Percentiles rank a stretch among this genome's conserved stretches.
Evolutionary conservation across 2,797 vertebrate species (phyloP).

Genomic region (Miichthys miiuy): DNA sequence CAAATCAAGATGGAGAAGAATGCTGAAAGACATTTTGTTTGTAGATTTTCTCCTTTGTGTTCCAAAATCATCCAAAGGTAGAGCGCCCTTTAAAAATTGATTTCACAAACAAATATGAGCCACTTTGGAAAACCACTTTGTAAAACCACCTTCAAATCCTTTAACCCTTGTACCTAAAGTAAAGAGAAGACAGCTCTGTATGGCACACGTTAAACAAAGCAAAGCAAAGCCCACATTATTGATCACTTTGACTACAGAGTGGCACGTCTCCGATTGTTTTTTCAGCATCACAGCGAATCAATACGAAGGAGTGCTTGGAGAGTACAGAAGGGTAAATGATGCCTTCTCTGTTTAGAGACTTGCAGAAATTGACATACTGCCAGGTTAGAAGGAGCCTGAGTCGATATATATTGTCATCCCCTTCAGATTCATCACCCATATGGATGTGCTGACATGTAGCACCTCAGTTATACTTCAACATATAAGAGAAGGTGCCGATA

Average conservation of each 20-base stretch:
- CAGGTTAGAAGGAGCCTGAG: conserved; percentile 58
- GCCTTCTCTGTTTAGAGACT: conserved; percentile 77
- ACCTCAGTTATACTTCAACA: conserved; percentile 57
- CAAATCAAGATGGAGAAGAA: not conserved
- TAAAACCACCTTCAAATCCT: not conserved
- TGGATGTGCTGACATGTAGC: conserved; percentile 63
- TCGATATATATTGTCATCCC: conserved; percentile 71
- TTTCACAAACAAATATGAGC: not conserved
- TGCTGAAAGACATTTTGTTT: not conserved
- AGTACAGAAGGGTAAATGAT: conserved; percentile 73
- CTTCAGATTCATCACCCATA: conserved; percentile 72
- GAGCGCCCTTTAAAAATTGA: not conserved
- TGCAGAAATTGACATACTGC: conserved; percentile 76
- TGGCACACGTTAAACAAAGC: conserved; percentile 39
- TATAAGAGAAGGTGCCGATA: conserved; percentile 63
- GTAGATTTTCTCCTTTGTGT: not conserved
- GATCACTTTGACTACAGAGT: conserved; percentile 66
- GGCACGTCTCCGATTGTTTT: conserved; percentile 77
- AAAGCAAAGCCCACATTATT: conserved; percentile 54
- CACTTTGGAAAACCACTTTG: not conserved
- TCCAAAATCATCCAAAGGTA: not conserved
- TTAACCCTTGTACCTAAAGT: not conserved
- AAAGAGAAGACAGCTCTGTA: not conserved
- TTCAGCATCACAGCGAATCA: conserved; percentile 72
- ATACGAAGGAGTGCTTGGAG: conserved; percentile 65